A percentile compares a stretch with the other conserved stretches of the same genome.
Evolutionary conservation across 2,113 vertebrate species (phyloP).

Genomic region (Bucco capensis): DNA sequence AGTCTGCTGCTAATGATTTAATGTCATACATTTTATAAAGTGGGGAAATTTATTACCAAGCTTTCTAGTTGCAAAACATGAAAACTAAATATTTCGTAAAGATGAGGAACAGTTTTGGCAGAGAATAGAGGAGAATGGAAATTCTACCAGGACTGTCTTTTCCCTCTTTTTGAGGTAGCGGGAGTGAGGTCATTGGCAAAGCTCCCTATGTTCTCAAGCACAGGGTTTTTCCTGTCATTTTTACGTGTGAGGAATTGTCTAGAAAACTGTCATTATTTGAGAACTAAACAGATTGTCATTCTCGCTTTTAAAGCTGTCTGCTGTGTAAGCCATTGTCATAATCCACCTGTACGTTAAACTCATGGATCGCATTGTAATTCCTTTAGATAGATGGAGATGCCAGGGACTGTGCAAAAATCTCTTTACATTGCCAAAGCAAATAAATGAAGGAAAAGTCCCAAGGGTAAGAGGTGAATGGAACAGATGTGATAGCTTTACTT

Average conservation of each 20-base stretch:
- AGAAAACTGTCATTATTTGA: background rate
- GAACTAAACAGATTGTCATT: conserved; percentile 5
- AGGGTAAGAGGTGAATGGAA: background rate
- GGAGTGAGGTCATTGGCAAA: background rate
- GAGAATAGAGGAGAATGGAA: background rate
- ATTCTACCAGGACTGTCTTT: background rate
- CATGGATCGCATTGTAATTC: background rate
- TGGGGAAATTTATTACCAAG: background rate
- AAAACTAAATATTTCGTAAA: background rate
- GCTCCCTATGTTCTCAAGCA: background rate
- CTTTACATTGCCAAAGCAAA: conserved; percentile 41
- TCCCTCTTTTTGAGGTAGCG: background rate
- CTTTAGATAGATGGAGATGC: background rate
- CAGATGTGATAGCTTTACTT: conserved; percentile 37
- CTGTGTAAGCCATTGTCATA: background rate
- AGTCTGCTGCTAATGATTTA: background rate
- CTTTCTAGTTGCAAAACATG: background rate
- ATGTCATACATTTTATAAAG: background rate
- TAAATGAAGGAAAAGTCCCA: conserved; percentile 4
- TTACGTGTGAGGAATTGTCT: background rate
- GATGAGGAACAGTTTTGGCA: background rate
- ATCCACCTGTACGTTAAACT: conserved; percentile 16
- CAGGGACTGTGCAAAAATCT: background rate
- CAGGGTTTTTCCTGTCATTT: background rate
- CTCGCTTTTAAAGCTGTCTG: background rate